Evolutionary conservation across 2,888 invertebrate species (phyloP).

Genomic region (Trypoxylon attenuatum): DNA sequence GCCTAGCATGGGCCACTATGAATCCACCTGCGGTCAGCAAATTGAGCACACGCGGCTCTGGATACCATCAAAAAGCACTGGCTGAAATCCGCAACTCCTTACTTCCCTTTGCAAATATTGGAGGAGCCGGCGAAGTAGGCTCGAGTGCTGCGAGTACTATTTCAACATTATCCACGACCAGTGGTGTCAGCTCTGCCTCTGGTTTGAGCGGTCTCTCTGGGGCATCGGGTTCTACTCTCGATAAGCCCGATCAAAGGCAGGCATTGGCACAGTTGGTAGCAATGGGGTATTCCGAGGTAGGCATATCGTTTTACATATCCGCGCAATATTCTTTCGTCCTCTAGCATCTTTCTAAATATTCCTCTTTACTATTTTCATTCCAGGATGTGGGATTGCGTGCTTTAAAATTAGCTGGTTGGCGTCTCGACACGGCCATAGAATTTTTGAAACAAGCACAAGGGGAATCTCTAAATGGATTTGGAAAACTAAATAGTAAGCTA

Average conservation of each 20-base stretch:
- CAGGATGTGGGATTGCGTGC: slow-evolving; percentile 84
- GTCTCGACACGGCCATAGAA: slow-evolving; percentile 83
- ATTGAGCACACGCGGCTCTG: slow-evolving; percentile 83
- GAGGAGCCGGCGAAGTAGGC: slow-evolving; percentile 79
- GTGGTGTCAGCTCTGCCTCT: slow-evolving; percentile 79
- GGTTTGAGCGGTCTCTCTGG: slow-evolving; percentile 78
- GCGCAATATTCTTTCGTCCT: background rate
- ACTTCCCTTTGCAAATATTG: slow-evolving; percentile 86
- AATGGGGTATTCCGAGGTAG: slow-evolving; percentile 86
- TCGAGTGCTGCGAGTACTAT: slow-evolving; percentile 87
- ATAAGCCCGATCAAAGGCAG: slow-evolving; percentile 81
- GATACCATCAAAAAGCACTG: slow-evolving; percentile 91
- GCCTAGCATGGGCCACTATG: slow-evolving; percentile 76
- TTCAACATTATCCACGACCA: slow-evolving; percentile 79
- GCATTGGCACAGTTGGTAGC: slow-evolving; percentile 81
- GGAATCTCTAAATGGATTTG: slow-evolving; percentile 78
- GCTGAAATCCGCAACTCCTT: slow-evolving; percentile 90
- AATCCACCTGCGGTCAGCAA: slow-evolving; percentile 76
- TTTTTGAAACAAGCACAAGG: slow-evolving; percentile 80
- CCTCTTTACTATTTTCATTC: slow-evolving; percentile 56
- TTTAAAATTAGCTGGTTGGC: slow-evolving; percentile 82
- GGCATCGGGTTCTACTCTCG: slow-evolving; percentile 79
- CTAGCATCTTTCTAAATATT: slow-evolving; percentile 1
- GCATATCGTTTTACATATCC: background rate
- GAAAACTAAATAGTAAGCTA: slow-evolving; percentile 80